Percentiles rank a stretch among this genome's conserved stretches.
Evolutionary conservation across 1,140 invertebrate species (phyloP).

Genomic region (Mizuhopecten yessoensis): DNA sequence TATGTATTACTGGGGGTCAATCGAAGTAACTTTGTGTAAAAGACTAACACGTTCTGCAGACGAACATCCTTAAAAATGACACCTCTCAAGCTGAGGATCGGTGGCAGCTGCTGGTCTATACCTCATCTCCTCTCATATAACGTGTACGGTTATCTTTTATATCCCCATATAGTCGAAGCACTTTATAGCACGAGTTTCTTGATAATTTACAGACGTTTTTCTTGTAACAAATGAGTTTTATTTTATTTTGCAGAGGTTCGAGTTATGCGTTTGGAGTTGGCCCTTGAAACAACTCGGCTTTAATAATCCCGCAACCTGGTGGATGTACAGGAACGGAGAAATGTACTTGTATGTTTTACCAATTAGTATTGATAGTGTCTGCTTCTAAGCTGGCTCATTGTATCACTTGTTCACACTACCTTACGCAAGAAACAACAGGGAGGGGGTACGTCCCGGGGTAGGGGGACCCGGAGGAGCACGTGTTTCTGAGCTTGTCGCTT

Average conservation of each 20-base stretch:
- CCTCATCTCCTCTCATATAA: background rate
- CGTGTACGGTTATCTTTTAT: background rate
- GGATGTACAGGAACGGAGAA: background rate
- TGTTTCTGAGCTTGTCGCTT: constrained; percentile 22
- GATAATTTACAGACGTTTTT: constrained; percentile 28
- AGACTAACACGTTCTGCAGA: background rate
- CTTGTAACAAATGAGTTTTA: constrained; percentile 26
- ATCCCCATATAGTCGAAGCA: background rate
- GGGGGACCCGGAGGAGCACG: background rate
- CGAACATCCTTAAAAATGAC: constrained; percentile 1
- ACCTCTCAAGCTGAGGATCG: background rate
- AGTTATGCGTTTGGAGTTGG: constrained; percentile 6
- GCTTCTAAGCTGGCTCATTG: constrained; percentile 3
- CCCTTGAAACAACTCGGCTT: constrained; percentile 5
- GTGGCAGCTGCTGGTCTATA: background rate
- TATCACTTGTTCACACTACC: background rate
- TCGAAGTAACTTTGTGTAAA: background rate
- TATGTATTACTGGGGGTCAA: background rate
- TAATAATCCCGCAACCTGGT: background rate
- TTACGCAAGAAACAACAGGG: background rate
- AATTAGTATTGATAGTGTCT: constrained; percentile 20
- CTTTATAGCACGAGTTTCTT: background rate
- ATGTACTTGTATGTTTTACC: background rate
- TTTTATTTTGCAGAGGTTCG: background rate
- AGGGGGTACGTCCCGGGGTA: background rate